Evolutionary conservation across 2,888 invertebrate genomes (phyloP), one percentile per base, ranked within the genome.

Genomic region (Leptinotarsa juncta): DNA sequence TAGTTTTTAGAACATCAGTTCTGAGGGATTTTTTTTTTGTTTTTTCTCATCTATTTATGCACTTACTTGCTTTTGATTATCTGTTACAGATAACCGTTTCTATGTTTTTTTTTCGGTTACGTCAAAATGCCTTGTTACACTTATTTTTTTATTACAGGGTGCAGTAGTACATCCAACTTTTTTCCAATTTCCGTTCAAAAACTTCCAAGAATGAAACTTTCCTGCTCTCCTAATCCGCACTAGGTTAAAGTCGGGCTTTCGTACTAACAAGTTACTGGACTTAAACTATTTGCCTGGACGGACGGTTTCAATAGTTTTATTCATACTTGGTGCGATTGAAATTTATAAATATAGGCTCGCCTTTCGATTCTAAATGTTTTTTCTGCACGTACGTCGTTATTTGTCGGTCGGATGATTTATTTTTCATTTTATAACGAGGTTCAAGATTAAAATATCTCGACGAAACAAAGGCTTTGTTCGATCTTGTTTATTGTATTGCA

Each of bases 291-390:
- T 32, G 62, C 26, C 16, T 10, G 15, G 16, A 42, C 16, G n/a
- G 32, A 18, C 62, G 62, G n/a, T 62, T 62, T 62, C n/a, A 62
- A 62, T 42, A 62, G 16, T 62, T 62, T 42, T 62, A 62, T 62
- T 62, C 62, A 26, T 62, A 62, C 62, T 42, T n/a, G 62, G 62
- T 62, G 62, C 62, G 62, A 42, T 62, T 62, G 62, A 62, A 62
- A 62, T 62, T 26, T 62, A 62, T 62, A 62, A 62, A 62, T 62
- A 62, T 42, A n/a, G 32, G 62, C 32, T 62, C 32, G 62, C 62
- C 32, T 32, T 62, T 62, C 42, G 32, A 62, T 62, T 62, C 62
- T 32, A 42, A n/a, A 7, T 26, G 26, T 32, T 62, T 62, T 62
- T 62, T 62, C 62, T n/a, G 62, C 62, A 62, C 62, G 62, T 62